Conservation (phyloP, 2,113 vertebrate genomes). For the Forbesichthys agassizii region DNA sequence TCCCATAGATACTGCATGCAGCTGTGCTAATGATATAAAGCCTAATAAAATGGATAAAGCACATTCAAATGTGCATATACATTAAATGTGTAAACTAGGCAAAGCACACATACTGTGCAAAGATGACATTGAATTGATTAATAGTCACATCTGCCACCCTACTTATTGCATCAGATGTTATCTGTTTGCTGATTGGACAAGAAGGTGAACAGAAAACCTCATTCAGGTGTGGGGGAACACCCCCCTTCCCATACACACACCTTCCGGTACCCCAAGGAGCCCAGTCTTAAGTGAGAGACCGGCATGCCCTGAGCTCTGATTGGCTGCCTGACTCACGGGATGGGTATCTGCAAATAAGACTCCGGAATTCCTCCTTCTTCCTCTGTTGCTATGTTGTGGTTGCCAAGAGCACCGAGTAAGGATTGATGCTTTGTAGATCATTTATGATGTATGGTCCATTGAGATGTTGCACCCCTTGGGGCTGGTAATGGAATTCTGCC, state of each 20-base stretch:
- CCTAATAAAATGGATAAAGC: neutral
- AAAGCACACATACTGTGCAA: neutral
- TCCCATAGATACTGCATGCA: slow-evolving; percentile 9
- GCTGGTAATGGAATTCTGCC: neutral
- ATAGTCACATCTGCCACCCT: too few relatives aligned
- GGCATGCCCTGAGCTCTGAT: slow-evolving; percentile 67
- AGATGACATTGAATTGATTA: too few relatives aligned
- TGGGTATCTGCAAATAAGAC: slow-evolving; percentile 73
- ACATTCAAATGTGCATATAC: neutral
- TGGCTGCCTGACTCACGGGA: slow-evolving; percentile 65
- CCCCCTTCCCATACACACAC: slow-evolving; percentile 11
- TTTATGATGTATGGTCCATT: slow-evolving; percentile 4
- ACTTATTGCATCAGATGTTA: slow-evolving; percentile 7
- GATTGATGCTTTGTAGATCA: slow-evolving; percentile 29
- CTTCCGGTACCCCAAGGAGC: slow-evolving; percentile 32
- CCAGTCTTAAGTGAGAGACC: slow-evolving; percentile 40
- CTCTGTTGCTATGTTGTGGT: slow-evolving; percentile 76
- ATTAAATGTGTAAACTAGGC: neutral
- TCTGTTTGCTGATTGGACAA: slow-evolving; percentile 56
- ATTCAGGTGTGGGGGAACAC: slow-evolving; percentile 59
- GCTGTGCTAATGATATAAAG: neutral
- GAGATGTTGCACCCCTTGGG: neutral
- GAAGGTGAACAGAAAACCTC: slow-evolving; percentile 45
- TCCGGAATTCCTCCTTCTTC: slow-evolving; percentile 60
- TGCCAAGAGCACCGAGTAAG: slow-evolving; percentile 55